Evolutionary conservation across 2,113 vertebrate genomes (phyloP).

Genomic region (Dicaeum eximium): DNA sequence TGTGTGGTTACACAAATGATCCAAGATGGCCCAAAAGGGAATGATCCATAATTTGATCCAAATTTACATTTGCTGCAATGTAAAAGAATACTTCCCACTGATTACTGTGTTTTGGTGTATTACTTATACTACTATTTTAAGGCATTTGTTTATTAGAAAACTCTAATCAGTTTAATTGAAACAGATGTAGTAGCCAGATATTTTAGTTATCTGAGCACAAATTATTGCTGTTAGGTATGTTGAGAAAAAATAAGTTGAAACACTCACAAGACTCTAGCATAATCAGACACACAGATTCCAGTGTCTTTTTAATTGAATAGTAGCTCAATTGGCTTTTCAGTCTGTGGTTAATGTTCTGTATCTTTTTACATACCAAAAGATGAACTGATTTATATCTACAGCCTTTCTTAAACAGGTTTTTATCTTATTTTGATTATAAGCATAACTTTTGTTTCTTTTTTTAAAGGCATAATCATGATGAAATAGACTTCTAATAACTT

Average conservation of each 20-base stretch:
- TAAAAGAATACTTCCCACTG: not conserved
- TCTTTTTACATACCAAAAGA: not conserved
- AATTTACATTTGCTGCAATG: not conserved
- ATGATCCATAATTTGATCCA: not conserved
- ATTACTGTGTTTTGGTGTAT: not conserved
- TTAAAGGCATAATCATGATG: not conserved
- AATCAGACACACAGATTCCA: not conserved
- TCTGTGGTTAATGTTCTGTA: not conserved
- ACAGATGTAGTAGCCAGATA: not conserved
- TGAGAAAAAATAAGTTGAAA: not conserved
- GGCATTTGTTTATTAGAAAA: not conserved
- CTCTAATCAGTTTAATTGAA: conserved; percentile 1
- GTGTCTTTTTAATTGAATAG: not conserved
- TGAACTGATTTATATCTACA: not conserved
- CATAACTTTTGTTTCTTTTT: not conserved
- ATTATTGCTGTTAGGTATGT: not conserved
- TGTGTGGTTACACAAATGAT: not conserved
- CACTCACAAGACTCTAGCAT: not conserved
- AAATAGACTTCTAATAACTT: not conserved
- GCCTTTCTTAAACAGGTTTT: not conserved
- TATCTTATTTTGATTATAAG: not conserved
- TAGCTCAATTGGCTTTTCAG: not conserved
- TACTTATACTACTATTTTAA: not conserved
- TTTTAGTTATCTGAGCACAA: not conserved
- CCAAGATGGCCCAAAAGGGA: not conserved